Percentiles rank a stretch among this genome's conserved stretches.
Conservation (phyloP, 2,888 invertebrate species). For the Drosophila colorata region DNA sequence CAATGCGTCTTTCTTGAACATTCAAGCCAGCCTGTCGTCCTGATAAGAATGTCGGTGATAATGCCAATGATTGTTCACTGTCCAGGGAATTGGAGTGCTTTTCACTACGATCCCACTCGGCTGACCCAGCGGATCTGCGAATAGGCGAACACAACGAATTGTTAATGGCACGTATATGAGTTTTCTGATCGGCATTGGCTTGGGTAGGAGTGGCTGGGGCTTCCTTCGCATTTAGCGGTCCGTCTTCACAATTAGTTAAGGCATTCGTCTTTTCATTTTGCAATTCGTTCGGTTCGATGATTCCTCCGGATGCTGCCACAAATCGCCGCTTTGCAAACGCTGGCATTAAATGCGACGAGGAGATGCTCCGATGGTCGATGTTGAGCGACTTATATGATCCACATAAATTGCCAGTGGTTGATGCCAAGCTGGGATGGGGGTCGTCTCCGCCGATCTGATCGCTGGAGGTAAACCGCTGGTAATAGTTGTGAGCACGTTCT, state of each 20-base stretch:
- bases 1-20: conserved; percentile 88
- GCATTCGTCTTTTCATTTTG: conserved; percentile 34
- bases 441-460: conserved; percentile 38
- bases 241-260: conserved; percentile 26
- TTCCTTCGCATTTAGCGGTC: conserved; percentile 1
- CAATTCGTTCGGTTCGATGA: conserved; percentile 40
- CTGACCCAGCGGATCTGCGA: neutral
- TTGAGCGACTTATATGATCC: conserved; percentile 59
- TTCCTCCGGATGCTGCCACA: conserved; percentile 31
- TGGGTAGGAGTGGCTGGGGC: neutral
- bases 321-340: conserved; percentile 84
- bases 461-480: conserved; percentile 61
- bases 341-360: conserved; percentile 84
- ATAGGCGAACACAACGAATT: conserved; percentile 17
- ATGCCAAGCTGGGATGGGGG: conserved; percentile 1
- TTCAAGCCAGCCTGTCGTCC: conserved; percentile 41
- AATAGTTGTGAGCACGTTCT: conserved; percentile 63
- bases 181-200: conserved; percentile 8
- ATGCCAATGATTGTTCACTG: conserved; percentile 46
- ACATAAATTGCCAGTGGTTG: conserved; percentile 15
- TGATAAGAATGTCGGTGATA: conserved; percentile 54
- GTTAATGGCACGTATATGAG: conserved; percentile 3
- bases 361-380: conserved; percentile 84
- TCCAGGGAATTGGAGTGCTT: conserved; percentile 26
- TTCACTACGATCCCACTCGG: conserved; percentile 50